A percentile compares a stretch with the other conserved stretches of the same genome.
Evolutionary conservation across 2,797 vertebrate genomes (phyloP).

Genomic region (Buceros bicornis): DNA sequence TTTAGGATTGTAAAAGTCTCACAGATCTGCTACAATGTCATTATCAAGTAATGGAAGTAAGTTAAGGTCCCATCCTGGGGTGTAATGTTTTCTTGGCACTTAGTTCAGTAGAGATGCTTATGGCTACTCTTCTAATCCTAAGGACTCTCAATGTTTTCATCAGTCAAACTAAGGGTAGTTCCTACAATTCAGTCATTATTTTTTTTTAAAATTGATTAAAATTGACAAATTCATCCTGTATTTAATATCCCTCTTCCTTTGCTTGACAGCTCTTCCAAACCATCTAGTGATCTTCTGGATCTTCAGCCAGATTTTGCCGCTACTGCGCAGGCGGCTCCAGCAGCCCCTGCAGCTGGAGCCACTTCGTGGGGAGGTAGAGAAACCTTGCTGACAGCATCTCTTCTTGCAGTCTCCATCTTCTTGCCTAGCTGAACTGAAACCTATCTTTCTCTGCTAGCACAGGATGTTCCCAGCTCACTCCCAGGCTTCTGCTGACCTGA

Average conservation of each 20-base stretch:
- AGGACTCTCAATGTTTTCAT: neutral
- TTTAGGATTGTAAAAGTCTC: neutral
- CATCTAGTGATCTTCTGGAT: conserved; percentile 91
- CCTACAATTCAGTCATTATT: neutral
- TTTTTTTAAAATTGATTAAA: neutral
- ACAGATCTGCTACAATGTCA: neutral
- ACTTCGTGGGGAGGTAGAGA: conserved; percentile 93
- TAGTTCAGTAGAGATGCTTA: neutral
- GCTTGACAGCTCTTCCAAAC: conserved; percentile 85
- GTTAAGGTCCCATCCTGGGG: neutral
- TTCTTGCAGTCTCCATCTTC: neutral
- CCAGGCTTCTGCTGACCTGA: conserved; percentile 28
- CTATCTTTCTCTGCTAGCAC: neutral
- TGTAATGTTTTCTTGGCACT: neutral
- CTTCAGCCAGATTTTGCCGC: conserved; percentile 91
- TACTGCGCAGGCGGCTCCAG: conserved; percentile 82
- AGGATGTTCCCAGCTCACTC: neutral
- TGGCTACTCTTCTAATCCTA: neutral
- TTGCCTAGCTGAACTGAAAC: conserved; percentile 15
- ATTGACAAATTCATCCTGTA: neutral
- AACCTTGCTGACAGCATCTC: neutral
- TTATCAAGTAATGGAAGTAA: neutral
- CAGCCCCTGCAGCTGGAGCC: conserved; percentile 82
- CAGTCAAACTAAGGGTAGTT: neutral
- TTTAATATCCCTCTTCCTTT: neutral